Evolutionary conservation across 2,113 vertebrate species (phyloP), one percentile per base, ranked within the genome.

Genomic region (Numenius arquata): DNA sequence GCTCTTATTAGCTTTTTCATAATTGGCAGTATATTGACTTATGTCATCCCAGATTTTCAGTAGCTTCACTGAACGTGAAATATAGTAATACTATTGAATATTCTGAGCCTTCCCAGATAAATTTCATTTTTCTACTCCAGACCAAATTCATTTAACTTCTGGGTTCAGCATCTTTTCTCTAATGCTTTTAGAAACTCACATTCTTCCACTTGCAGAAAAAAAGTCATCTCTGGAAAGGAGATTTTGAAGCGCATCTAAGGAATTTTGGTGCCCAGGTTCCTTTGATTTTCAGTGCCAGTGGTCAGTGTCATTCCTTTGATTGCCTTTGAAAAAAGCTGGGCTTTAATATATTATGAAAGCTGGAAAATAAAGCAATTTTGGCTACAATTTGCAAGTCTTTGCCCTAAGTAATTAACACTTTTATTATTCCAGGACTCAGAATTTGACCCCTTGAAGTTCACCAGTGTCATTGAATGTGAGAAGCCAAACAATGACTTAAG

Each of bases 401-500:
- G 8, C 80, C 59, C 21, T 85, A 62, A 93, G 43, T 88, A 77
- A 87, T 90, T 82, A 87, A 88, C 47, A 21, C 14, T 95, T 63
- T 76, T 96, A 5, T 88, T 92, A 85, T 98, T 98, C 50, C 96
- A 99, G 99, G 99, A 99, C 95, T 98, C 99, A 45, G 99, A 99
- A 68, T 99, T 99, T 95, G 98, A 99, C 90, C 99, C 99, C 4
- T 75, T 98, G 88, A 99, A 98, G 89, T 99, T 99, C 98, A 99
- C 98, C 98, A 98, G 99, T 47, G n/a, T 99, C 8, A 99, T 99
- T 75, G 99, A 99, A 97, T 99, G 99, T 48, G 99, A 99, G 97
- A 99, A 99, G 95, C 99, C 99, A 73, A 99, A 99, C 98, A 99
- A 99, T 15, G 99, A 99, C 97, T 98, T 99, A 95, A 99, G 98